These are phyloP conservation scores for Eriocheir sinensis DNA, from an alignment of 1,140 invertebrate genomes.

Conservation along the genomic window DNA sequence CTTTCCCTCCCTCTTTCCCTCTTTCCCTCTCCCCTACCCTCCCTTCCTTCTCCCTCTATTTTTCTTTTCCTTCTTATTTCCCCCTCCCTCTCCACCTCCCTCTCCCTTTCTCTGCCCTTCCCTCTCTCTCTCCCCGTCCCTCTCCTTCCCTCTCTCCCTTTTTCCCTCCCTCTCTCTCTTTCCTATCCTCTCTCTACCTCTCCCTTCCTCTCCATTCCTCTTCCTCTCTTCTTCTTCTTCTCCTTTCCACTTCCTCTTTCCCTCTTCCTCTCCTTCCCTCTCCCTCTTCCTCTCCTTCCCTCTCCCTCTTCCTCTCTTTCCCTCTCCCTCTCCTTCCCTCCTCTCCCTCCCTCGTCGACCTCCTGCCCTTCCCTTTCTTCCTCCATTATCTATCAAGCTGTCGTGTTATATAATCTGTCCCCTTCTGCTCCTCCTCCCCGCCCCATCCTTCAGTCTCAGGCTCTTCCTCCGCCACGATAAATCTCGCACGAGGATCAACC, in stretches of 20 bases:
- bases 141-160: background rate
- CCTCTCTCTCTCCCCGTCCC: background rate
- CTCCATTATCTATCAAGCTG: background rate
- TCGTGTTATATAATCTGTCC: background rate
- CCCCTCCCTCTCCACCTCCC: background rate
- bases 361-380: background rate
- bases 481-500: too few species aligned
- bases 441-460: background rate
- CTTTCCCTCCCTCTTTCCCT: background rate
- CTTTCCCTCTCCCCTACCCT: background rate
- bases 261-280: background rate
- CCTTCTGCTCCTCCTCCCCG: background rate
- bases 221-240: background rate
- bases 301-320: background rate
- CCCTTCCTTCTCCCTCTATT: background rate
- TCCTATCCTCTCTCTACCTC: background rate
- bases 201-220: background rate
- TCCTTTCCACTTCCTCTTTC: background rate
- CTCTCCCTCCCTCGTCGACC: background rate
- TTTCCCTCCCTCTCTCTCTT: background rate
- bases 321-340: background rate
- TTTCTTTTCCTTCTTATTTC: background rate
- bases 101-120: background rate
- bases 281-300: background rate
- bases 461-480: too few species aligned